Evolutionary conservation across 2,113 vertebrate genomes (phyloP).

Genomic region (Gymnobelideus leadbeateri): DNA sequence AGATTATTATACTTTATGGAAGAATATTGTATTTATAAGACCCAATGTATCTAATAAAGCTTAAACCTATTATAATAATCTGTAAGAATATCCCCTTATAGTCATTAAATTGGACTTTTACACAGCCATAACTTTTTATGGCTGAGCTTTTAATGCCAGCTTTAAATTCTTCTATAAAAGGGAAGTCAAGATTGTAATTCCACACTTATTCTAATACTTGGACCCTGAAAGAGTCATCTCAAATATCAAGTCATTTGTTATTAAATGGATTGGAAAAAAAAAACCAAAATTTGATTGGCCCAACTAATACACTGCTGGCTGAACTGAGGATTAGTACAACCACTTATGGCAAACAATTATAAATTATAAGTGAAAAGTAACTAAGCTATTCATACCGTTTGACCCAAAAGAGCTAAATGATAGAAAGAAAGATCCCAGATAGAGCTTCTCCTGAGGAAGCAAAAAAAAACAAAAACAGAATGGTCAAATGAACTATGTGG

Average conservation of each 20-base stretch:
- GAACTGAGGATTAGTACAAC: neutral
- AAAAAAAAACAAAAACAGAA: neutral
- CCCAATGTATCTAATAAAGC: neutral
- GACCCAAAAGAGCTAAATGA: neutral
- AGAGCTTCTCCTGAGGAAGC: neutral
- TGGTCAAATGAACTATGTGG: neutral
- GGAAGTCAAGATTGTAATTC: neutral
- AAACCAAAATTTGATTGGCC: neutral
- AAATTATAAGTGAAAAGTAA: neutral
- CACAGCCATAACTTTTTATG: neutral
- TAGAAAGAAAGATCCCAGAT: neutral
- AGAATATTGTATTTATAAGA: neutral
- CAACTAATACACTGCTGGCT: neutral
- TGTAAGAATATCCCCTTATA: neutral
- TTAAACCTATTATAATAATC: neutral
- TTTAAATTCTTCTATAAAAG: neutral
- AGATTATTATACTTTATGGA: neutral
- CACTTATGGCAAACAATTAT: neutral
- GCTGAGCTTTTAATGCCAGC: neutral
- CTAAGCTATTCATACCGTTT: neutral
- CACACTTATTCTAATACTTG: neutral
- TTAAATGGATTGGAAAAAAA: neutral
- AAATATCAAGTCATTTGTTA: neutral
- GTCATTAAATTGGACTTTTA: conserved; percentile 10
- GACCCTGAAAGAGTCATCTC: neutral